phyloP scores from a whole-genome alignment of 2,888 invertebrate genomes.

The Andrena fulva region DNA sequence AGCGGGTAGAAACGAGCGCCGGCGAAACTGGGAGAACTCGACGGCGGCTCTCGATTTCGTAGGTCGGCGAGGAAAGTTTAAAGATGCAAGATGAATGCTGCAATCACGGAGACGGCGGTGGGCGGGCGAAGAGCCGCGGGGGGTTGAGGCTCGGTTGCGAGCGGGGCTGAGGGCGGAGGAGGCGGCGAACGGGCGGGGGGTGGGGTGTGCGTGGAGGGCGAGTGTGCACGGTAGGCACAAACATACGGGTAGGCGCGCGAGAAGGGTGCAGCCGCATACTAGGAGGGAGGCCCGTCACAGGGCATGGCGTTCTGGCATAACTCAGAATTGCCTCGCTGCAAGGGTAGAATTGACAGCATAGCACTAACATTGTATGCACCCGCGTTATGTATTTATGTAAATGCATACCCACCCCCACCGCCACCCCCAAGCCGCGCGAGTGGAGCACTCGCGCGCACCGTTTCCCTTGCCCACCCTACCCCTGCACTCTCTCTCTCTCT shows the following conservation, averaged over 20 bases:
- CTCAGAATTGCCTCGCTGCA: slow-evolving; percentile 84
- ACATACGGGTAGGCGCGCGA: slow-evolving; percentile 62
- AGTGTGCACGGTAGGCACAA: slow-evolving; percentile 51
- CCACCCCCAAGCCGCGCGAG: slow-evolving; percentile 69
- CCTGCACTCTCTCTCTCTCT: not conserved
- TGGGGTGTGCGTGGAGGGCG: not conserved
- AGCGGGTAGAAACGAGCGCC: not conserved
- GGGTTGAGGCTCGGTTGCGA: not conserved
- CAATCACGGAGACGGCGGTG: slow-evolving; percentile 47
- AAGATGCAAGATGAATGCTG: slow-evolving; percentile 53
- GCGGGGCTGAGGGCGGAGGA: slow-evolving; percentile 5
- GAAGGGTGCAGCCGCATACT: slow-evolving; percentile 64
- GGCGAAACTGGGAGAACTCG: not conserved
- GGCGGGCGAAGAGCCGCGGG: not conserved
- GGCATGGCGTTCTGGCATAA: slow-evolving; percentile 83
- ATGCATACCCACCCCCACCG: slow-evolving; percentile 75
- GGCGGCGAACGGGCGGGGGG: slow-evolving; percentile 2
- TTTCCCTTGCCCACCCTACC: slow-evolving; percentile 49
- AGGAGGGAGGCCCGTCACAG: slow-evolving; percentile 74
- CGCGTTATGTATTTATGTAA: slow-evolving; percentile 85
- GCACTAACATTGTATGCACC: slow-evolving; percentile 84
- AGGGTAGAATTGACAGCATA: slow-evolving; percentile 85
- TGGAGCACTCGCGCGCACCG: slow-evolving; percentile 54
- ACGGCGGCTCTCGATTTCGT: not conserved
- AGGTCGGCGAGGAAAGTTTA: slow-evolving; percentile 20